Evolutionary conservation across 2,888 invertebrate genomes (phyloP).

Genomic region (Hirtodrosophila trivittata): DNA sequence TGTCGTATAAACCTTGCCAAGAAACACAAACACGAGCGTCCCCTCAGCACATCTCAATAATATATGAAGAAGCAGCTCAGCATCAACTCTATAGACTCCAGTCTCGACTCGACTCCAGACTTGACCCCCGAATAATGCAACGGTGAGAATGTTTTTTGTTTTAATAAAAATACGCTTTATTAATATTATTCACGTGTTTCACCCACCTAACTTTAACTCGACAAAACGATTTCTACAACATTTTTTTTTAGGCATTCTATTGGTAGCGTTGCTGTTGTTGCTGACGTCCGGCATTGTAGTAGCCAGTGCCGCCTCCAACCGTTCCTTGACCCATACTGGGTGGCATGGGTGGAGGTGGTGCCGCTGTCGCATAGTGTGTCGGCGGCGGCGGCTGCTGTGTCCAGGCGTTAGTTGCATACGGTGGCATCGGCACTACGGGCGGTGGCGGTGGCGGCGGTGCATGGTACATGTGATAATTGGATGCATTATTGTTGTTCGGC

Average conservation of each 20-base stretch:
- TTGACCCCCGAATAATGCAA: conserved; percentile 10
- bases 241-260: conserved; percentile 15
- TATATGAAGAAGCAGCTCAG: conserved; percentile 12
- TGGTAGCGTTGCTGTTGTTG: conserved; percentile 60
- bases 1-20: conserved; percentile 19
- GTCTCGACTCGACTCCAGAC: neutral
- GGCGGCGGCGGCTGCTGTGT: conserved; percentile 57
- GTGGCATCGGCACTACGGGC: conserved; percentile 58
- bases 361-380: conserved; percentile 51
- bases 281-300: conserved; percentile 57
- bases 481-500: conserved; percentile 42
- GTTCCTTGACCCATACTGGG: conserved; percentile 49
- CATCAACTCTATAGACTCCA: conserved; percentile 8
- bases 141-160: conserved; percentile 58
- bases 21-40: conserved; percentile 11
- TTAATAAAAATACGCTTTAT: conserved; percentile 76
- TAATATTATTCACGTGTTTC: conserved; percentile 50
- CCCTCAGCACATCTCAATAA: neutral
- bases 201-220: conserved; percentile 9
- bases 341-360: conserved; percentile 58
- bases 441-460: conserved; percentile 79
- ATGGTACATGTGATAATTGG: conserved; percentile 69
- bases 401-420: conserved; percentile 59
- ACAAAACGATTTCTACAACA: conserved; percentile 20
- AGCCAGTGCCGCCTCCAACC: conserved; percentile 28